Conservation (phyloP, 1,140 invertebrate species). For the Oncopeltus fasciatus region DNA sequence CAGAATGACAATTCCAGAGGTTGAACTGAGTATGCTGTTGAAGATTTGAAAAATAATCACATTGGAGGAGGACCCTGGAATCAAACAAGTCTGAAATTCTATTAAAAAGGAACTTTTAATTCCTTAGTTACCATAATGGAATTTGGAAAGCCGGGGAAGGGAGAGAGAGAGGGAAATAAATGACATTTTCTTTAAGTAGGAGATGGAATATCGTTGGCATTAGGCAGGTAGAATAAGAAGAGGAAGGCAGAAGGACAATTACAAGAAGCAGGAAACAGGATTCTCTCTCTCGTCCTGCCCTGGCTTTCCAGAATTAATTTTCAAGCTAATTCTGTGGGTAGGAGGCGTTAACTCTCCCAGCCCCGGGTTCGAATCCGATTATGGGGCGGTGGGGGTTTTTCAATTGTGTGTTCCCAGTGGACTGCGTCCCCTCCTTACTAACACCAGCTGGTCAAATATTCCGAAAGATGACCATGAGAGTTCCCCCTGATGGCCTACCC, state of each 20-base stretch:
- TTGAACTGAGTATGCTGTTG: not conserved
- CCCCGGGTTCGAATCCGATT: not conserved
- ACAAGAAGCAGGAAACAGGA: not conserved
- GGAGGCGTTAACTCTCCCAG: constrained; percentile 4
- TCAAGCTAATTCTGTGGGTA: not conserved
- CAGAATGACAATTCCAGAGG: not conserved
- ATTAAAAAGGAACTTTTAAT: constrained; percentile 4
- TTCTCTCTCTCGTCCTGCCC: not conserved
- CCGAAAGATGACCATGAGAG: too few species aligned
- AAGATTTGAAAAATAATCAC: not conserved
- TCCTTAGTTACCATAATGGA: constrained; percentile 8
- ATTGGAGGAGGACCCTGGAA: not conserved
- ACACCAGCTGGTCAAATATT: too few species aligned
- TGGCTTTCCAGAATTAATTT: constrained; percentile 5
- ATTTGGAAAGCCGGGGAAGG: not conserved
- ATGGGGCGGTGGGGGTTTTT: not conserved
- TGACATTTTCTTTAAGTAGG: constrained; percentile 5
- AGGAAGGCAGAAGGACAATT: not conserved
- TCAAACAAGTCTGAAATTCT: not conserved
- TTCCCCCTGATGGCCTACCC: too few species aligned
- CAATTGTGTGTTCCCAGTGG: too few species aligned
- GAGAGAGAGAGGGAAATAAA: not conserved
- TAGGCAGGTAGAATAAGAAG: not conserved
- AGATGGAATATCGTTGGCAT: constrained; percentile 5
- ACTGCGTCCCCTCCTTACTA: too few species aligned